Base-by-base conservation (phyloP, 2,113 vertebrate species). In the Siniperca knerii region DNA sequence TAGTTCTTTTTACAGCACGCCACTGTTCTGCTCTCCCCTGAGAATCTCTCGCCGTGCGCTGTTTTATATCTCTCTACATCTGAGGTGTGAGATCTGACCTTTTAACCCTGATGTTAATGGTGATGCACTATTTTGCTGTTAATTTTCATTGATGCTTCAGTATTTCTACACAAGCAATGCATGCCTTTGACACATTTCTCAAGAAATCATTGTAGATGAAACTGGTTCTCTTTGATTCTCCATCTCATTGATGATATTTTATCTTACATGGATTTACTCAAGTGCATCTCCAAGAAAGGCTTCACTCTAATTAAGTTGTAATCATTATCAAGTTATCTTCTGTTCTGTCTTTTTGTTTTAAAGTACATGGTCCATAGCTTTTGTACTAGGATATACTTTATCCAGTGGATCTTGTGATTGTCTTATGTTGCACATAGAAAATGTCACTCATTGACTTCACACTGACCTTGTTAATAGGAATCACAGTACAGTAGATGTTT, bases 401-500 rank as follows among this genome's bases (percentile, higher is more conserved):
- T 88, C 77, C 70, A 86, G 80, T 81, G 78, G 74, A 85, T 90
- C 85, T 84, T 71, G 78, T 75, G 81, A 92, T 88, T 89, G 91
- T 94, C 75, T 90, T 71, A 79, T 91, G 85, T 94, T 94, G 91
- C 94, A 94, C 93, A 90, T 86, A 77, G 75, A 89, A 90, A 87
- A 85, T 81, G 83, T 89, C 82, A 84, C 85, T 79, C 74, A 57
- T 82, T 90, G 80, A 92, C 92, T 85, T 91, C 89, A 94, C 92
- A 93, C 90, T 95, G 93, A 95, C 93, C 69, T 85, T 92, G 66
- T 86, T 75, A 79, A 89, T 87, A 86, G 84, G 85, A 93, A 89
- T 93, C 62, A 80, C 82, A 90, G 50, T 73, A 62, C 69, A 77
- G 65, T 84, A 82, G 82, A 58, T 83, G 83, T 77, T 69, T 86